Base-by-base conservation (phyloP, 2,888 invertebrate genomes). In the Villa cingulata region DNA sequence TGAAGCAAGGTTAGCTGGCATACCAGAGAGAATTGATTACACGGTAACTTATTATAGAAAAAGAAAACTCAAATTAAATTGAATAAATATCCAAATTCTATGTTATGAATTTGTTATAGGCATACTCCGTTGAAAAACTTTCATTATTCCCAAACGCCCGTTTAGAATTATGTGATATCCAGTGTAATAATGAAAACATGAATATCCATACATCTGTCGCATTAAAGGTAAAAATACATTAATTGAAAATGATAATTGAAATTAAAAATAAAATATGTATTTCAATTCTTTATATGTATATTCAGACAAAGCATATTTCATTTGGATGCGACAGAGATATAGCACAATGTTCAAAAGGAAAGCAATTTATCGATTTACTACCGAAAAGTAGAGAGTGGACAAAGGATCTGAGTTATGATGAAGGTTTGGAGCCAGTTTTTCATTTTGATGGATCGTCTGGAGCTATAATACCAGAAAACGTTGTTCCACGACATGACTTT, bases 401-500 rank as follows among this genome's bases (percentile, higher is more conserved):
- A 0, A 82, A 83, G 59, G 79, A 82, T 43, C 69, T 88, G 37
- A 85, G 83, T 56, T 84, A 82, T n/a, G 88, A 88, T 59, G 84
- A 87, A 62, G 87, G 83, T 57, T 81, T 84, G 43, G 92, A 92
- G 64, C 88, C 92, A 61, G 87, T 95, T 70, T 95, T 91, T 70
- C 87, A 89, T 62, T 97, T 97, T 69, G 95, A 97, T 70, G 97
- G 97, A 37, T 84, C 81, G 46, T 87, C 89, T 1, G 91, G 94
- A 1, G 86, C 87, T 0, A 80, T 86, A 29, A 82, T 94, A 16
- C 91, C 92, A 0, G 78, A 79, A 57, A 72, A 77, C 6, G 67
- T 94, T 46, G 78, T 85, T 52, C 87, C 89, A 61, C 76, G 78
- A 36, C 61, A 66, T 38, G 68, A 68, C 46, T 68, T 68, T 46